Evolutionary conservation across 2,888 invertebrate genomes (phyloP), one percentile per base, ranked within the genome.

Genomic region (Xylocampa areola): DNA sequence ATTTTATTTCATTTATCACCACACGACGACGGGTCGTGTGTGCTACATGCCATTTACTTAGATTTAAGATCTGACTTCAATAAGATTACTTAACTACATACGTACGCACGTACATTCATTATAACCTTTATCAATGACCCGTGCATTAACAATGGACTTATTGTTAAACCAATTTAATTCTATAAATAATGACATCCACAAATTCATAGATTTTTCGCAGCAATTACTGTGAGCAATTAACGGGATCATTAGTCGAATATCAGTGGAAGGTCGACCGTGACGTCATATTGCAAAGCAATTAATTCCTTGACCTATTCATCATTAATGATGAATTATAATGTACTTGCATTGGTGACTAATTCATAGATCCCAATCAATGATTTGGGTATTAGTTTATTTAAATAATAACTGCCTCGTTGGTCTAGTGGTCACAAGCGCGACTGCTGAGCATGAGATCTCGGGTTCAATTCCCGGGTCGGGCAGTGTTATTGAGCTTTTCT

Each of bases 211-310:
- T 58, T 70, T 70, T 68, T 65, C 53, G 44, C 65, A 41, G 68
- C 61, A 72, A 77, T 76, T 65, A 65, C 43, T 40, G 30, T 30
- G 49, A 61, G 63, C 55, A 70, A 76, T 76, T 76, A 73, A 55
- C 48, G 37, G 45, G 49, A 47, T 66, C 76, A 70, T 77, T 76
- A 77, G 60, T 62, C 54, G 49, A 73, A 70, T 66, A 58, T 64
- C 63, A 60, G 29, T 36, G 60, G 77, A 66, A 69, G 70, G 57
- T 61, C 66, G 45, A 60, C 60, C 75, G 39, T 61, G 29, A 59
- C 63, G 52, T 44, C 40, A 66, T 41, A 73, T 47, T 60, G 51
- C 51, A 30, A 35, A 69, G 48, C 65, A 32, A 65, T 68, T 68
- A 76, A 68, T 64, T 45, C 59, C 52, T 64, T 48, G 35, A 53